Evolutionary conservation across 92 coral and sea anemone species (phyloP).

Genomic region (Porites evermanni): DNA sequence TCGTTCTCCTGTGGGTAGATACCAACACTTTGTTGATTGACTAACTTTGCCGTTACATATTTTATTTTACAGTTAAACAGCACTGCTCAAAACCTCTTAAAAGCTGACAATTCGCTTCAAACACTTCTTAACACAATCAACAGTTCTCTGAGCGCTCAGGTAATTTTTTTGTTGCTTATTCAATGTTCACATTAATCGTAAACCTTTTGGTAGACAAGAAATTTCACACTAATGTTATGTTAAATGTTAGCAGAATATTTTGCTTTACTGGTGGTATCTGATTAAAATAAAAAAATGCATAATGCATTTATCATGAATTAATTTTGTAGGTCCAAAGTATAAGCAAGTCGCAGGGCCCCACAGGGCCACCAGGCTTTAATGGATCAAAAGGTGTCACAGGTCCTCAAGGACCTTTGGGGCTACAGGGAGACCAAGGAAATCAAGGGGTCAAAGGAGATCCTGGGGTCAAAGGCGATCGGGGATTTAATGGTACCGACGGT

Average conservation of each 20-base stretch:
- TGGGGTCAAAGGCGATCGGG: not conserved
- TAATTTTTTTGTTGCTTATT: not conserved
- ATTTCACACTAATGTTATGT: too few species aligned
- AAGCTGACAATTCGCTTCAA: constrained; percentile 28
- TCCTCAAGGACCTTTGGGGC: not conserved
- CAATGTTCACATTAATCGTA: not conserved
- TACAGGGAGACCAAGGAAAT: not conserved
- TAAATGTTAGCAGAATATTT: not conserved
- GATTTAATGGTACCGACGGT: not conserved
- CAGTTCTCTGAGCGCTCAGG: constrained; percentile 33
- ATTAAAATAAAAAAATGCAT: too few species aligned
- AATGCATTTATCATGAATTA: not conserved
- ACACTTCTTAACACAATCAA: constrained; percentile 14
- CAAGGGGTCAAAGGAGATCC: constrained; percentile 26
- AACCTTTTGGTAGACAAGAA: too few species aligned
- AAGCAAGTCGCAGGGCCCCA: not conserved
- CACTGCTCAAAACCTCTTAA: constrained; percentile 23
- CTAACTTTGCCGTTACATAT: not conserved
- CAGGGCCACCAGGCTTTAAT: constrained; percentile 37
- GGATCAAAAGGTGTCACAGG: constrained; percentile 38
- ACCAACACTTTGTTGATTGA: too few species aligned
- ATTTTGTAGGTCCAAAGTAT: not conserved
- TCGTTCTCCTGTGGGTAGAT: too few species aligned
- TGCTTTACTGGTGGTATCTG: not conserved
- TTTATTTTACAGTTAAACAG: constrained; percentile 20